A percentile compares a stretch with the other conserved stretches of the same genome.
These are phyloP conservation scores for Grammatotria lemairii DNA, from an alignment of 2,113 vertebrate genomes.

Conservation along the genomic window DNA sequence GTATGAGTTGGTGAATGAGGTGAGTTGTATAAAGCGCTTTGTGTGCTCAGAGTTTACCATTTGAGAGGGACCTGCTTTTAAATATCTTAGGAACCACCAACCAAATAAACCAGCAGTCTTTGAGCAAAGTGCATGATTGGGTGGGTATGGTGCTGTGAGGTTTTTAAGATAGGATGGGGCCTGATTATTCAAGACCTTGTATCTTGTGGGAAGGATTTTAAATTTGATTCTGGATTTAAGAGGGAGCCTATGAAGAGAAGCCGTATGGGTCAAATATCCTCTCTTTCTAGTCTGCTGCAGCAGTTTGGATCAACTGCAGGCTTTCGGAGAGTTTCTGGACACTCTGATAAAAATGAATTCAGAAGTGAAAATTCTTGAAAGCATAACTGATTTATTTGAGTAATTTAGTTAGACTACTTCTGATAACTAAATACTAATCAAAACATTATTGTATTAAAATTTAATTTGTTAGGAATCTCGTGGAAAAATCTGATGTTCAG, in stretches of 20 bases:
- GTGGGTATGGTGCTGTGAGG: background rate
- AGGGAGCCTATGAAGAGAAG: background rate
- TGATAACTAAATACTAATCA: background rate
- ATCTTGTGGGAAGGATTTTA: background rate
- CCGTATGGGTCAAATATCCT: background rate
- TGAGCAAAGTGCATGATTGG: background rate
- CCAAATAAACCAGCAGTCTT: background rate
- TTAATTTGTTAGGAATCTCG: fast-evolving
- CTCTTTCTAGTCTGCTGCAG: background rate
- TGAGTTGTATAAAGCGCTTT: background rate
- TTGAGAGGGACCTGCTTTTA: background rate
- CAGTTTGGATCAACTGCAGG: background rate
- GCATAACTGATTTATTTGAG: background rate
- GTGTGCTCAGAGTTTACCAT: background rate
- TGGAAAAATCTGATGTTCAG: background rate
- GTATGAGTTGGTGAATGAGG: fast-evolving
- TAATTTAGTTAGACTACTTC: background rate
- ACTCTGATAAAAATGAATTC: background rate
- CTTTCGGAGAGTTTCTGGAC: background rate
- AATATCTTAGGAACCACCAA: background rate
- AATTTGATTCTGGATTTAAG: background rate
- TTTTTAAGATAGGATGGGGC: background rate
- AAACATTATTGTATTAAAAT: background rate
- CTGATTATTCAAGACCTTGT: background rate
- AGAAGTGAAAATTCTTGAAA: background rate